These are phyloP conservation scores for Papilio demoleus DNA, from an alignment of 2,888 invertebrate species.

Conservation along the genomic window DNA sequence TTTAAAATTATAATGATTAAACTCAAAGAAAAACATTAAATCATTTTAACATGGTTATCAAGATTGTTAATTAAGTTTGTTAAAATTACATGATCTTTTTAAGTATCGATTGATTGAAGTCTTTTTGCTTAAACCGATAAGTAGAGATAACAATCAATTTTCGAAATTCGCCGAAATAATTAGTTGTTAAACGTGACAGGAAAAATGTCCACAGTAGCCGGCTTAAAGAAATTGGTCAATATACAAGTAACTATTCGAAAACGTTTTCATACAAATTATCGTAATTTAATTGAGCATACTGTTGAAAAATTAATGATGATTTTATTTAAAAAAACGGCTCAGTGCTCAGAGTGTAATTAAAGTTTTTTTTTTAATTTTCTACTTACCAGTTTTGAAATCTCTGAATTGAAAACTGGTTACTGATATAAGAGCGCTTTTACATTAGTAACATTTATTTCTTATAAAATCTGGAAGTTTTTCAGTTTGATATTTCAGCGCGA, in stretches of 20 bases:
- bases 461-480: neutral
- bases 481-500: too few relatives aligned
- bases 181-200: neutral
- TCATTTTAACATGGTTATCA: neutral
- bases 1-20: conserved; percentile 5
- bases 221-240: neutral
- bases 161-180: neutral
- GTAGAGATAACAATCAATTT: conserved; percentile 1
- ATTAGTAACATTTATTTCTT: neutral
- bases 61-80: too few relatives aligned
- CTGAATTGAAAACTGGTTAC: neutral
- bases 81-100: neutral
- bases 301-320: neutral
- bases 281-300: neutral
- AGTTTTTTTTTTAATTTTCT: neutral
- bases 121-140: conserved; percentile 1
- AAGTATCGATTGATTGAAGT: too few relatives aligned
- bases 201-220: neutral
- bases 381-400: neutral
- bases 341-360: neutral
- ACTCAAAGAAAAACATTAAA: conserved; percentile 6
- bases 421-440: neutral
- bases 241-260: neutral
- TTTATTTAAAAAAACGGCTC: neutral
- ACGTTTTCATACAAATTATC: neutral